phyloP scores from a whole-genome alignment of 2,113 vertebrate species.

The Brachypodius melanocephalos region DNA sequence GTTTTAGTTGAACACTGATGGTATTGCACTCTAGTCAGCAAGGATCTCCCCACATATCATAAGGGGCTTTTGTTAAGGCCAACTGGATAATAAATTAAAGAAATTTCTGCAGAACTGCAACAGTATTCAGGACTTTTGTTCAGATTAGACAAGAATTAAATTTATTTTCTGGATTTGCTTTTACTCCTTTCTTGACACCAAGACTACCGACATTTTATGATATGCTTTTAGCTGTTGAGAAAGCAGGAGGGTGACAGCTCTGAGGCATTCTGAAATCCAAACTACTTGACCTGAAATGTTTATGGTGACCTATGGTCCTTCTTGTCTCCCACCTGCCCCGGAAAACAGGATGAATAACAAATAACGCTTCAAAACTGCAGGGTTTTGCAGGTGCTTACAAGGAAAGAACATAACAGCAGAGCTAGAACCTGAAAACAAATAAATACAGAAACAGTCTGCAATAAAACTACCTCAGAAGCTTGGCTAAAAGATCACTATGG shows the following conservation, averaged over 20 bases:
- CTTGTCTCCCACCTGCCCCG: constrained; percentile 13
- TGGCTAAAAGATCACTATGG: not conserved
- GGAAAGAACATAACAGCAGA: constrained; percentile 57
- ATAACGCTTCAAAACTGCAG: constrained; percentile 15
- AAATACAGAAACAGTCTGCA: constrained; percentile 36
- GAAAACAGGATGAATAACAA: constrained; percentile 66
- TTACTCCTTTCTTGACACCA: not conserved
- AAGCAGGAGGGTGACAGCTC: not conserved
- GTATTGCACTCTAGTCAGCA: not conserved
- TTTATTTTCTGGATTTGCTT: not conserved
- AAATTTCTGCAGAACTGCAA: not conserved
- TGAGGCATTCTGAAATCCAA: constrained; percentile 15
- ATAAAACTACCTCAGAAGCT: constrained; percentile 26
- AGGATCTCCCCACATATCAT: not conserved
- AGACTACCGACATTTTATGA: not conserved
- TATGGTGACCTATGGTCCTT: constrained; percentile 14
- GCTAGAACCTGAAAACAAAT: constrained; percentile 51
- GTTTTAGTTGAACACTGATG: not conserved
- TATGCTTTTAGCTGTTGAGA: not conserved
- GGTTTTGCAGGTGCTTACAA: constrained; percentile 49
- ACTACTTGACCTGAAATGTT: constrained; percentile 40
- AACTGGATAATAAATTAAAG: not conserved
- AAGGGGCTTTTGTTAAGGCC: not conserved
- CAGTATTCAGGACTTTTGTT: not conserved
- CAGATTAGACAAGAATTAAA: not conserved